These are phyloP conservation scores for Sycophaga agraensis DNA, from an alignment of 1,140 invertebrate genomes.

Conservation along the genomic window DNA sequence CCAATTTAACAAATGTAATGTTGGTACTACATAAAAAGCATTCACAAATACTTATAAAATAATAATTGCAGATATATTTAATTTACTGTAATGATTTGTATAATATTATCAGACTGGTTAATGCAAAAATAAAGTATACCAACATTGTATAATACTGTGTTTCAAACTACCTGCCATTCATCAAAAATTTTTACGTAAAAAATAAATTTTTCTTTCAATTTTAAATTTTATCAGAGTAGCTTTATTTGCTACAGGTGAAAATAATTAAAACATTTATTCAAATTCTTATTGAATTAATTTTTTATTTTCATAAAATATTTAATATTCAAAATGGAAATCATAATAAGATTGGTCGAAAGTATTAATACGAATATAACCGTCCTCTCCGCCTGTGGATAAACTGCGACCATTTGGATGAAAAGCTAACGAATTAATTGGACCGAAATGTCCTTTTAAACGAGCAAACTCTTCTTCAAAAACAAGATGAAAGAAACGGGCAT, in stretches of 20 bases:
- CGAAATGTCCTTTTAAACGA: constrained; percentile 97
- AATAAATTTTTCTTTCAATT: too few relatives aligned
- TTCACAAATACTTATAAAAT: constrained; percentile 46
- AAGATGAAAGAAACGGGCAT: constrained; percentile 96
- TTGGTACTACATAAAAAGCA: constrained; percentile 53
- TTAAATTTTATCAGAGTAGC: too few relatives aligned
- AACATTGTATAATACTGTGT: constrained; percentile 51
- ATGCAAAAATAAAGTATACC: constrained; percentile 57
- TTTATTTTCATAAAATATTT: constrained; percentile 37
- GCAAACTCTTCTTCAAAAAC: constrained; percentile 99
- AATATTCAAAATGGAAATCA: constrained; percentile 95
- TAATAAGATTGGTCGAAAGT: constrained; percentile 95
- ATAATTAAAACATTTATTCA: not conserved
- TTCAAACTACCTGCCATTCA: constrained; percentile 11
- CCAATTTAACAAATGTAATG: constrained; percentile 47
- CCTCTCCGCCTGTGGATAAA: constrained; percentile 96
- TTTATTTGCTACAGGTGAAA: too few relatives aligned
- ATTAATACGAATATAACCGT: constrained; percentile 96
- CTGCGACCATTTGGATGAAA: constrained; percentile 98
- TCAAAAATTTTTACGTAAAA: not conserved
- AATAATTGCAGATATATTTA: constrained; percentile 53
- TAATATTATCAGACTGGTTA: constrained; percentile 55
- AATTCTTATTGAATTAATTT: not conserved
- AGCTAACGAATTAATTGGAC: constrained; percentile 97
- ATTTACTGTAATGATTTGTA: constrained; percentile 59